phyloP scores from a whole-genome alignment of 92 coral and sea anemone species.

The Metridium senile region DNA sequence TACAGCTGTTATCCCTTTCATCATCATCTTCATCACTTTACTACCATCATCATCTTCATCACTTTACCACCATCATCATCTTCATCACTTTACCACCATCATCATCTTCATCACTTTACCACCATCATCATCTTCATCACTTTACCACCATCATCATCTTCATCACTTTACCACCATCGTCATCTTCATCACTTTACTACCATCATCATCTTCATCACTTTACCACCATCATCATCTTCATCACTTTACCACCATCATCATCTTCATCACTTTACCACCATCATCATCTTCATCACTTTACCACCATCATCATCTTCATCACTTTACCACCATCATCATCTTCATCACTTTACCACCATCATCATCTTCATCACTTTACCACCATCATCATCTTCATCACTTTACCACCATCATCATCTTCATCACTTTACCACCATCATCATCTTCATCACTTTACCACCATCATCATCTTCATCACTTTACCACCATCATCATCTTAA shows the following conservation, averaged over 20 bases:
- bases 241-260: background rate
- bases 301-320: background rate
- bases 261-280: background rate
- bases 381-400: background rate
- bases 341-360: background rate
- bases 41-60: background rate
- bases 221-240: background rate
- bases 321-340: background rate
- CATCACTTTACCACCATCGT: background rate
- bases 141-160: background rate
- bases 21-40: slow-evolving; percentile 2
- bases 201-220: background rate
- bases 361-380: background rate
- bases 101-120: background rate
- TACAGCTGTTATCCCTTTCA: background rate
- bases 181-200: background rate
- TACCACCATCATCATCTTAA: background rate
- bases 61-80: background rate
- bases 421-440: background rate
- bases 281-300: slow-evolving; percentile 2
- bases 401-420: background rate
- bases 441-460: background rate
- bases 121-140: too few species aligned
- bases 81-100: background rate
- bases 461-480: background rate